Evolutionary conservation across 2,113 vertebrate species (phyloP).

Genomic region (Upupa epops): DNA sequence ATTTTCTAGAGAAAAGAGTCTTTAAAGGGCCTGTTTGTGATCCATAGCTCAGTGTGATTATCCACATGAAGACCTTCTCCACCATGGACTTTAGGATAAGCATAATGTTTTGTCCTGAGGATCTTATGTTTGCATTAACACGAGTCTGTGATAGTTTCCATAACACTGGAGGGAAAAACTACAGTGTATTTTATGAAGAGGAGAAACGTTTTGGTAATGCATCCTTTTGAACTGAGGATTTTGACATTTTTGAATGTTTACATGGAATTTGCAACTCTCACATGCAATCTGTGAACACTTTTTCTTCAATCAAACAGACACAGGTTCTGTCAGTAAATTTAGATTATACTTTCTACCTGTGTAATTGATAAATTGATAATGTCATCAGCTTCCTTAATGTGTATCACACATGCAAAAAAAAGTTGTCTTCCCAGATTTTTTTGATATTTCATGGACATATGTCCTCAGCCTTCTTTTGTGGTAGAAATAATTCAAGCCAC

Average conservation of each 20-base stretch:
- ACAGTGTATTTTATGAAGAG: neutral
- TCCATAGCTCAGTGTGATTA: neutral
- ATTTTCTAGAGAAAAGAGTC: neutral
- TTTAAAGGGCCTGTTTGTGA: neutral
- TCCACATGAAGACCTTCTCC: neutral
- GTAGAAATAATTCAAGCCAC: neutral
- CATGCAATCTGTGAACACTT: neutral
- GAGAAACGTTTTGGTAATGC: neutral
- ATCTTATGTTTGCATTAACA: neutral
- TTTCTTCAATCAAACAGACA: neutral
- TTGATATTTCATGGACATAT: neutral
- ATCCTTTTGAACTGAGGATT: neutral
- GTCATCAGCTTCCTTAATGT: neutral
- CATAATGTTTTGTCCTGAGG: neutral
- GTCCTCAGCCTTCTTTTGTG: neutral
- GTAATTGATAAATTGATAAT: neutral
- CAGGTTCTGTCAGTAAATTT: neutral
- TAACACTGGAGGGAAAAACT: neutral
- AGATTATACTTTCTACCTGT: neutral
- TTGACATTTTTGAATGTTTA: neutral
- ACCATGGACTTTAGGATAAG: neutral
- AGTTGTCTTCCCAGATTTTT: neutral
- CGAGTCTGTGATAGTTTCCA: neutral
- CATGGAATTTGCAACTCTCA: neutral
- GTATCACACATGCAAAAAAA: neutral